Evolutionary conservation across 1,140 invertebrate species (phyloP), one percentile per base, ranked within the genome.

Genomic region (Orius insidiosus): DNA sequence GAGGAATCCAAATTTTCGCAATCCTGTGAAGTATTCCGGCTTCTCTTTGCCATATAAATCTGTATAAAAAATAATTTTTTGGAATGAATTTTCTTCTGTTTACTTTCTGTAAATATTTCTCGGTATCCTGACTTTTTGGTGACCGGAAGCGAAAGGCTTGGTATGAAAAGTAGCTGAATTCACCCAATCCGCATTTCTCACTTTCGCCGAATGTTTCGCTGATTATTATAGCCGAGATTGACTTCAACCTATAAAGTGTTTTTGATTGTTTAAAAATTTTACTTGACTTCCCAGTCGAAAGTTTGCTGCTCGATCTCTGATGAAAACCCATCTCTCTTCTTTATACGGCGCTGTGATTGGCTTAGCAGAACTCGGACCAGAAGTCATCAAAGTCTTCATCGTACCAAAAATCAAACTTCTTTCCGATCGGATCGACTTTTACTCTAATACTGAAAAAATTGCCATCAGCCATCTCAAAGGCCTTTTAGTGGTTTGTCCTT

Each of bases 361-460:
- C 58, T 64, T 92, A 2, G 80, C 81, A 5, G 93, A 97, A 65
- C 66, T 97, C 15, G 93, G 93, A 6, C 71, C 82, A 30, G 92
- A 97, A 72, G 87, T 94, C 4, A 78, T 92, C 2, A 90, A 92
- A 64, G 82, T 85, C 33, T 84, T 96, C 60, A 78, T 98, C n/a
- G 63, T 96, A 54, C 88, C 90, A 13, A 76, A 83, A 58, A 74
- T 95, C 9, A 81, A 80, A 54, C 70, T 71, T 50, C 75, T 95
- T 49, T 85, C 84, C 14, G 85, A 88, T 53, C 71, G 85, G 49
- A 76, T 96, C 31, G 85, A 89, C 59, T 65, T 67, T 2, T 68
- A 68, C 50, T 76, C 75, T 44, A 78, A 73, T 57, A 76, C 82
- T 1, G 90, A 96, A 58, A 88, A 87, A 63, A 84, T 85, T 52